Evolutionary conservation across 2,797 vertebrate species (phyloP), one percentile per base, ranked within the genome.

Genomic region (Anguilla pacifica): DNA sequence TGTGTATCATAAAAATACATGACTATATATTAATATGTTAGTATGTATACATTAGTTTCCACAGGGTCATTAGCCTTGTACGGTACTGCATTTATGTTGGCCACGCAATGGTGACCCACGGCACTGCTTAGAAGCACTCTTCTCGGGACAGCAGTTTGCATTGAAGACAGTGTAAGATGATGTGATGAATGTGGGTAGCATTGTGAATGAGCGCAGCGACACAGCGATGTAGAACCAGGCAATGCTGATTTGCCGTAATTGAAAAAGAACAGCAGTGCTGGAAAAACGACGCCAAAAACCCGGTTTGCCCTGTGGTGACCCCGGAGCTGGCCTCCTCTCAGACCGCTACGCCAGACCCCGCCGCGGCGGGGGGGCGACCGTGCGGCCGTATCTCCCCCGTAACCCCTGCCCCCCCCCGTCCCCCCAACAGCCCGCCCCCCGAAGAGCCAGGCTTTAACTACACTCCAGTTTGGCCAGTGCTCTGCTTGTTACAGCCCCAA

Each of bases 401-500:
- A 49, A 6, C 55, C 57, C 28, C 28, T 31, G 22, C n/a, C 19
- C 90, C 90, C 87, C 88, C 90, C 88, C 85, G 46, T 49, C 4
- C 87, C 85, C 90, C 84, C 61, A 1, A 64, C 88, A 86, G 15
- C 90, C 46, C 84, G 22, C 85, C 89, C 77, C 77, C 67, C 92
- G 91, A 93, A 89, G 91, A 91, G 91, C 89, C 93, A 88, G 93
- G 90, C 94, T 94, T 96, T 96, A 96, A 96, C 93, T 94, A 96
- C 95, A 96, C 94, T 94, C 95, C 93, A 92, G 95, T 94, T 96
- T 97, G 96, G 97, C 96, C 94, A 39, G 88, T 94, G 95, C 93
- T 95, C 95, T 93, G 94, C 94, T 94, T 94, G 92, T 97, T 96
- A 96, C 97, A 97, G 97, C 94, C 94, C 77, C 91, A 86, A 97